phyloP scores from a whole-genome alignment of 2,888 invertebrate genomes.

The Candidula unifasciata region DNA sequence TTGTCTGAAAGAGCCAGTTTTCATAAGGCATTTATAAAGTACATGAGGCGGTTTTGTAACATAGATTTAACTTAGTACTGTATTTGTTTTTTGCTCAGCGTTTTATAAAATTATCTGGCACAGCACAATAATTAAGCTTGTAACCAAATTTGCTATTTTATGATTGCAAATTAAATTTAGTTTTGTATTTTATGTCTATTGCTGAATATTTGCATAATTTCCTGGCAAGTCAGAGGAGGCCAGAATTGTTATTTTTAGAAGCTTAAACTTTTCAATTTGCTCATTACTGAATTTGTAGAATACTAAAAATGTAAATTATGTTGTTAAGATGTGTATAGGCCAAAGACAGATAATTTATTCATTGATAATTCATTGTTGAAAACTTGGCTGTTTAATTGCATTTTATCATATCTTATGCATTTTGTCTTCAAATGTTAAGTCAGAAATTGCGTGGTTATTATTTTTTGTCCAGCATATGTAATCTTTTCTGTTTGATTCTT shows the following conservation, averaged over 20 bases:
- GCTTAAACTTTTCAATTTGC: background rate
- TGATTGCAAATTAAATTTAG: background rate
- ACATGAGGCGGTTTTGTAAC: background rate
- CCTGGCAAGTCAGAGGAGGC: background rate
- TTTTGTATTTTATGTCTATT: background rate
- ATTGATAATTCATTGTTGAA: too few species aligned
- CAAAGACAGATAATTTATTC: background rate
- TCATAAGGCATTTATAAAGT: too few species aligned
- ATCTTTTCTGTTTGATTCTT: too few species aligned
- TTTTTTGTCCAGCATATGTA: too few species aligned
- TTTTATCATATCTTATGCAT: too few species aligned
- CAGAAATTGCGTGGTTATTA: too few species aligned
- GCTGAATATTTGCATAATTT: background rate
- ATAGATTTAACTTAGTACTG: background rate
- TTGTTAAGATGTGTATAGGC: background rate
- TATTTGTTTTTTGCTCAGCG: background rate
- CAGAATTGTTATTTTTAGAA: background rate
- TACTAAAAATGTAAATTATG: background rate
- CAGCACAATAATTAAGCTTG: background rate
- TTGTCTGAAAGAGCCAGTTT: too few species aligned
- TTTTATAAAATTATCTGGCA: background rate
- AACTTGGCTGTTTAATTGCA: too few species aligned
- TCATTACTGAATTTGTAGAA: background rate
- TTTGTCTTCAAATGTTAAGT: too few species aligned
- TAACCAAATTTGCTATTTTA: background rate